A percentile compares a stretch with the other conserved stretches of the same genome.
Conservation (phyloP, 53 echinoderm and acorn worm genomes). For the Patiria pectinifera region DNA sequence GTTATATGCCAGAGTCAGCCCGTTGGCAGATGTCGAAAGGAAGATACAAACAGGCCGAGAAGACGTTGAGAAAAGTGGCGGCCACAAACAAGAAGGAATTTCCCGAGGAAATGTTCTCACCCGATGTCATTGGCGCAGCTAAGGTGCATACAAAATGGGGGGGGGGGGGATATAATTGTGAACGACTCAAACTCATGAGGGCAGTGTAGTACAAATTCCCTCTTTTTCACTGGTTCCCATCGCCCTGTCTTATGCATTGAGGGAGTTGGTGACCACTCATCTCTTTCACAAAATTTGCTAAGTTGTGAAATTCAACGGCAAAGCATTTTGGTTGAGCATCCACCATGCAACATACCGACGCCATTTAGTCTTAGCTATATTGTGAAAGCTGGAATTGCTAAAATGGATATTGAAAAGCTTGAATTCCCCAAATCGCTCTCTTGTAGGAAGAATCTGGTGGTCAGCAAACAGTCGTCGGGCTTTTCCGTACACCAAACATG, state of each 20-base stretch:
- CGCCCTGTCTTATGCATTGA: no score
- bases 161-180: background rate
- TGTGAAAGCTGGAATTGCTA: no score
- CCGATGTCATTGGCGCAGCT: background rate
- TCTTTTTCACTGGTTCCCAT: background rate
- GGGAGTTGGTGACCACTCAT: no score
- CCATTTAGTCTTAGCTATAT: no score
- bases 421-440: background rate
- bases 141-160: background rate
- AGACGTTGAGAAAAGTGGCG: slow-evolving; percentile 30
- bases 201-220: background rate
- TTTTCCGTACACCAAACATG: slow-evolving; percentile 62
- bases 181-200: background rate
- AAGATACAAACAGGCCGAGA: slow-evolving; percentile 49
- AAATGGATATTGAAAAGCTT: no score
- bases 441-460: slow-evolving; percentile 9
- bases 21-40: slow-evolving; percentile 64
- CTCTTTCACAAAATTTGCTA: no score
- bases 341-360: no score
- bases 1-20: slow-evolving; percentile 44
- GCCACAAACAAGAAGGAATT: slow-evolving; percentile 45
- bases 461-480: background rate
- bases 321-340: no score
- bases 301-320: no score
- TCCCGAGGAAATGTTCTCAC: slow-evolving; percentile 44